Conservation (phyloP, 92 coral and sea anemone species). For the Phenganax stokvisi region DNA sequence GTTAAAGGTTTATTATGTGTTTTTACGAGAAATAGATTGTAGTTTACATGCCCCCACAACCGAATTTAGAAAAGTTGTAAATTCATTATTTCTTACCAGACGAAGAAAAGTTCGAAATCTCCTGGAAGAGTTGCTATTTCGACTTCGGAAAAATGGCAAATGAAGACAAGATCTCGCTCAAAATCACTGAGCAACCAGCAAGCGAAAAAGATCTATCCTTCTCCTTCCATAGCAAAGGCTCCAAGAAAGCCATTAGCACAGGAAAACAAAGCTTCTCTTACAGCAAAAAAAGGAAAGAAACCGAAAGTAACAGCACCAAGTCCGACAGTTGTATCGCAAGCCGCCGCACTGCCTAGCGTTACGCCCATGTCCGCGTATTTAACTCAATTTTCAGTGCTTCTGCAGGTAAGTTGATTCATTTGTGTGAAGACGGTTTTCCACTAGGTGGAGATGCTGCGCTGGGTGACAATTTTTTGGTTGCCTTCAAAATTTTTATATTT, state of each 20-base stretch:
- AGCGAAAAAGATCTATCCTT: background rate
- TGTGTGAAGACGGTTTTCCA: background rate
- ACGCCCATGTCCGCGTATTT: conserved; percentile 13
- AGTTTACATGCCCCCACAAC: background rate
- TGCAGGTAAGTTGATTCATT: conserved; percentile 7
- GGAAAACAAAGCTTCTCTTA: background rate
- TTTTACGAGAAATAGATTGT: too few relatives aligned
- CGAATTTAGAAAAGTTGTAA: background rate
- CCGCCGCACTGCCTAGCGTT: conserved; percentile 19
- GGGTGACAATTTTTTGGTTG: too few relatives aligned
- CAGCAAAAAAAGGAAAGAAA: background rate
- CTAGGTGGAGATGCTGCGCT: too few relatives aligned
- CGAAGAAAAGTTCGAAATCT: background rate
- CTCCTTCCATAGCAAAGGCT: background rate
- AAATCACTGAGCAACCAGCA: background rate
- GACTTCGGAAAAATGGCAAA: background rate
- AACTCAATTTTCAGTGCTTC: conserved; percentile 30
- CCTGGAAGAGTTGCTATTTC: background rate
- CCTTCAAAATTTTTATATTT: too few relatives aligned
- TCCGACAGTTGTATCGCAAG: conserved; percentile 23
- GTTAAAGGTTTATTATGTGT: too few relatives aligned
- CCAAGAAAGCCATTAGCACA: background rate
- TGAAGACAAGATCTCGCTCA: background rate
- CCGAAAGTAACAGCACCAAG: conserved; percentile 19
- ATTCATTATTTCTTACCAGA: background rate